Conservation (phyloP, 1,140 invertebrate species). For the Orchesella cincta region DNA sequence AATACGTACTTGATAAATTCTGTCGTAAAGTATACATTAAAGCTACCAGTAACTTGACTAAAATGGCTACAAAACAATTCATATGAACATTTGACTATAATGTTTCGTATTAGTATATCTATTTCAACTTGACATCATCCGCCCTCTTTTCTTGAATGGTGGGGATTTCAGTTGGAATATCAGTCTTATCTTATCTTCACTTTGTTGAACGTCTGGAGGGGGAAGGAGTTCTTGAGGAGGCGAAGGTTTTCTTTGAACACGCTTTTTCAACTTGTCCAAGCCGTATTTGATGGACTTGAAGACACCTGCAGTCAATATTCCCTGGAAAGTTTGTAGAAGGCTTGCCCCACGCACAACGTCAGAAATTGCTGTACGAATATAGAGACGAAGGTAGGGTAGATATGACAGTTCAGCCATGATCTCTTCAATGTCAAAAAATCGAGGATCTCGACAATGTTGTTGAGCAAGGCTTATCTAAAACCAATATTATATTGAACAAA, state of each 20-base stretch:
- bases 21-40: no score
- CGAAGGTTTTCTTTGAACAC: background rate
- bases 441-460: conserved; percentile 31
- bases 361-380: conserved; percentile 34
- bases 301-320: conserved; percentile 43
- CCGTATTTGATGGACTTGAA: conserved; percentile 50
- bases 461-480: conserved; percentile 11
- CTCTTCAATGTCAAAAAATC: conserved; percentile 51
- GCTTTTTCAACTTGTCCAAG: conserved; percentile 52
- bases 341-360: conserved; percentile 40
- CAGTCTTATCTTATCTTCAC: no score
- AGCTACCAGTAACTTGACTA: no score
- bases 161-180: no score
- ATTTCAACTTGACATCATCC: no score
- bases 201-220: no score
- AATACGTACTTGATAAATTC: no score
- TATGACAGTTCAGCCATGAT: conserved; percentile 52
- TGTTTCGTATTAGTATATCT: no score
- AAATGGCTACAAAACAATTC: no score
- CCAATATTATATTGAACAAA: background rate
- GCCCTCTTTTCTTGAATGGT: no score
- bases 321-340: conserved; percentile 43
- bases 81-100: no score
- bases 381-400: conserved; percentile 10
- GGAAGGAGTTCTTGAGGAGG: background rate